Evolutionary conservation across 2,113 vertebrate species (phyloP).

Genomic region (Diphyllodes magnificus): DNA sequence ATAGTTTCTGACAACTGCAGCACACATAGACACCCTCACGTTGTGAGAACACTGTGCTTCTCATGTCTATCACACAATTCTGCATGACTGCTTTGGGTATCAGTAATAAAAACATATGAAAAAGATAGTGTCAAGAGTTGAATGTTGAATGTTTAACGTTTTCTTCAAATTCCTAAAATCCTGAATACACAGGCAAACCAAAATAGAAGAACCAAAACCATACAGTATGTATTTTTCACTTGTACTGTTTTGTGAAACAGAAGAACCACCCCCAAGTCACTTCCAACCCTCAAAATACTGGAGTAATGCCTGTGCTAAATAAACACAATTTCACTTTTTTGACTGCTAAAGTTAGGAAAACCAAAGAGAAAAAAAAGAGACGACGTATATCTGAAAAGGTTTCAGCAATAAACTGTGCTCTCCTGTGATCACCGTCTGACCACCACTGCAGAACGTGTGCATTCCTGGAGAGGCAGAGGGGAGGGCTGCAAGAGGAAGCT

Average conservation of each 20-base stretch:
- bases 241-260: neutral
- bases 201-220: neutral
- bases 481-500: neutral
- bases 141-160: neutral
- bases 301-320: neutral
- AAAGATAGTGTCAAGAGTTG: neutral
- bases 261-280: neutral
- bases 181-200: neutral
- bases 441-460: neutral
- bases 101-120: neutral
- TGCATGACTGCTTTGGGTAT: neutral
- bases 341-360: neutral
- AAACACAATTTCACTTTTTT: neutral
- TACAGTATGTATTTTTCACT: fast-evolving
- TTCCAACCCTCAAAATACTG: neutral
- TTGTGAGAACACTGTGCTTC: neutral
- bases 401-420: neutral
- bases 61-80: neutral
- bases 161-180: neutral
- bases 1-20: neutral
- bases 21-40: neutral
- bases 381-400: neutral
- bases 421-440: neutral
- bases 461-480: neutral
- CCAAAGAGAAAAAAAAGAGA: neutral